These are phyloP conservation scores for Anableps anableps DNA, from an alignment of 2,797 vertebrate genomes.

Conservation along the genomic window DNA sequence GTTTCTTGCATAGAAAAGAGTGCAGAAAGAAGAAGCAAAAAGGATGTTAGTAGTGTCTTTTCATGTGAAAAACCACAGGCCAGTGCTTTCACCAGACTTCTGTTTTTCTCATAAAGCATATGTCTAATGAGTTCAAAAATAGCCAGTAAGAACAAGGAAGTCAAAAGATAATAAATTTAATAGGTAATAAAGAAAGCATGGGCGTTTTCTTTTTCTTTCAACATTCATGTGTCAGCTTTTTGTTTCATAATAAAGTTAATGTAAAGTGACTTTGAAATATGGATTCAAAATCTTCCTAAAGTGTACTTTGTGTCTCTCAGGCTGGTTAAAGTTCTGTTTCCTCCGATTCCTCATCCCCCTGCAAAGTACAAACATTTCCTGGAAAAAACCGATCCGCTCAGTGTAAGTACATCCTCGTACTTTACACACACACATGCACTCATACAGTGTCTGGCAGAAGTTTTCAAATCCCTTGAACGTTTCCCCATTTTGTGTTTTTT, in stretches of 20 bases:
- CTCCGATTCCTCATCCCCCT: conserved; percentile 66
- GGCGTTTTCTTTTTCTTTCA: not conserved
- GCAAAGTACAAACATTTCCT: conserved; percentile 60
- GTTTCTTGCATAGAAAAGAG: conserved; percentile 1
- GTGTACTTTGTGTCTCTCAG: conserved; percentile 45
- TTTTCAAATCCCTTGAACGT: not conserved
- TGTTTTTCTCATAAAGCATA: conserved; percentile 3
- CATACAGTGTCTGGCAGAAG: not conserved
- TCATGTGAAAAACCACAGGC: not conserved
- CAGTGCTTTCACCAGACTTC: conserved; percentile 1
- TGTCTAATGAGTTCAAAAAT: not conserved
- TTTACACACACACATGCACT: not conserved
- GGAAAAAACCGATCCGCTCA: conserved; percentile 43
- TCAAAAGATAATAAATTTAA: not conserved
- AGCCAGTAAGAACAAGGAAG: not conserved
- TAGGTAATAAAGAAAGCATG: not conserved
- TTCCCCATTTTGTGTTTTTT: not conserved
- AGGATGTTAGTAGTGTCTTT: not conserved
- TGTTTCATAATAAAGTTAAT: not conserved
- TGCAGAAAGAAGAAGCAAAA: conserved; percentile 43
- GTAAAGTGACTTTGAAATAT: not conserved
- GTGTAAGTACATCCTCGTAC: conserved; percentile 32
- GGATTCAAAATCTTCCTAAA: not conserved
- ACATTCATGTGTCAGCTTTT: not conserved
- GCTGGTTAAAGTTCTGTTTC: conserved; percentile 60